Evolutionary conservation across 2,797 vertebrate species (phyloP), one percentile per base, ranked within the genome.

Genomic region (Eremophila alpestris): DNA sequence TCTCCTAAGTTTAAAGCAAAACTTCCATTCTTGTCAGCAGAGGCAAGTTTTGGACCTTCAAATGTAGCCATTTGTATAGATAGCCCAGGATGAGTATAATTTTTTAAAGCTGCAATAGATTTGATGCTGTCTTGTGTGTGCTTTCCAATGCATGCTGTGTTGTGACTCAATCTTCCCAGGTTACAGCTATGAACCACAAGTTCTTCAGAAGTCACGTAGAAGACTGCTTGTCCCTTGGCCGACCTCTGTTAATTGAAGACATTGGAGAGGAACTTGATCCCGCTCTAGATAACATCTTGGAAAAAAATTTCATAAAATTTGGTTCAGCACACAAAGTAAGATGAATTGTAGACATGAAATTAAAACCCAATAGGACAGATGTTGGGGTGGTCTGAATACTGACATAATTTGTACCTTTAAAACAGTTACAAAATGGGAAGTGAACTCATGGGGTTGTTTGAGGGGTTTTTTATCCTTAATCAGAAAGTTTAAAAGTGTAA

Each of bases 251-350:
- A 94, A 93, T 99, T 81, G 98, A 99, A 96, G 98, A 99, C 52
- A 92, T 99, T 23, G 98, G 98, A 29, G 98, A 99, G 91, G 98
- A 99, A 54, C 97, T 99, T 70, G 98, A 99, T 94, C 98, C 98
- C 7, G 98, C 97, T 52, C 95, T 99, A 78, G 98, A 99, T 97
- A 98, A 98, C 93, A 97, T 99, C 62, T 96, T 99, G 94, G 98
- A 99, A 97, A 99, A 98, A 93, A 99, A 98, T 96, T 98, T 98
- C 95, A 98, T 99, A 81, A 99, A 98, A 96, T 98, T 98, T 80
- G 98, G 98, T 88, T 98, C 98, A 46, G 98, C 97, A 10, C 96
- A 97, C 43, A 98, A 98, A 97, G 98, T 98, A 97, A 97, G 96
- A 90, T 59, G 16, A 51, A 65, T 78, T 59, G 65, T 41, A 32